Evolutionary conservation across 64 coral and sea anemone genomes (phyloP).

Genomic region (Pachyseris speciosa): DNA sequence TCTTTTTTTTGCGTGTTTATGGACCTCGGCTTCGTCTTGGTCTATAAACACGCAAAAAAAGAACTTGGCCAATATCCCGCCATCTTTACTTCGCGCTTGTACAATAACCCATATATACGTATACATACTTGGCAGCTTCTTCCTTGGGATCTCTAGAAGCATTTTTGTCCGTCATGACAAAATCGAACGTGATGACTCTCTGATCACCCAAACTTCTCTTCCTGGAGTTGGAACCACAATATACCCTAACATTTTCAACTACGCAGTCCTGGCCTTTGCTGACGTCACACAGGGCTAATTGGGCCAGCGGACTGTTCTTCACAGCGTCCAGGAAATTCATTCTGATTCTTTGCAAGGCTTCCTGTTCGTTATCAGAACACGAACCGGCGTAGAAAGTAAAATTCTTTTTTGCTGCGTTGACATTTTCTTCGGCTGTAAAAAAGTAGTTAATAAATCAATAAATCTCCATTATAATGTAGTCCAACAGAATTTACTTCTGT

Average conservation of each 20-base stretch:
- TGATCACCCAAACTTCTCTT: constrained; percentile 36
- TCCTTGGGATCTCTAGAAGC: constrained; percentile 57
- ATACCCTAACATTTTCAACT: constrained; percentile 82
- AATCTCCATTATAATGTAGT: too few relatives aligned
- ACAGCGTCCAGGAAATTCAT: constrained; percentile 83
- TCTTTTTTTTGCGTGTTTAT: too few relatives aligned
- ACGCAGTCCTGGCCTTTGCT: constrained; percentile 77
- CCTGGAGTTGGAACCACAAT: constrained; percentile 70
- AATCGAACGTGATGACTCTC: constrained; percentile 88
- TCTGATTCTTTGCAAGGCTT: constrained; percentile 75
- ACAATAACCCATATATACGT: background rate
- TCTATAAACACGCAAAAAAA: too few relatives aligned
- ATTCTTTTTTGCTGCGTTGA: constrained; percentile 72
- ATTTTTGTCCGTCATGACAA: constrained; percentile 78
- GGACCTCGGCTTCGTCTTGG: too few relatives aligned
- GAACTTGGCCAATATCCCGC: too few relatives aligned
- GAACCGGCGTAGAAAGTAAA: constrained; percentile 93
- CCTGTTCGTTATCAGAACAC: constrained; percentile 54
- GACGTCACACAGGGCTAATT: constrained; percentile 62
- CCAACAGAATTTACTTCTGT: background rate
- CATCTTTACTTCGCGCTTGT: too few relatives aligned
- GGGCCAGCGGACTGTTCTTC: constrained; percentile 78
- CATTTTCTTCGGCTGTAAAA: constrained; percentile 63
- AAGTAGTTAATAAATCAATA: too few relatives aligned
- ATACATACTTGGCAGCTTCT: constrained; percentile 53